These are phyloP conservation scores for Gonocerus acuteangulatus DNA, from an alignment of 2,888 invertebrate genomes.

Conservation along the genomic window DNA sequence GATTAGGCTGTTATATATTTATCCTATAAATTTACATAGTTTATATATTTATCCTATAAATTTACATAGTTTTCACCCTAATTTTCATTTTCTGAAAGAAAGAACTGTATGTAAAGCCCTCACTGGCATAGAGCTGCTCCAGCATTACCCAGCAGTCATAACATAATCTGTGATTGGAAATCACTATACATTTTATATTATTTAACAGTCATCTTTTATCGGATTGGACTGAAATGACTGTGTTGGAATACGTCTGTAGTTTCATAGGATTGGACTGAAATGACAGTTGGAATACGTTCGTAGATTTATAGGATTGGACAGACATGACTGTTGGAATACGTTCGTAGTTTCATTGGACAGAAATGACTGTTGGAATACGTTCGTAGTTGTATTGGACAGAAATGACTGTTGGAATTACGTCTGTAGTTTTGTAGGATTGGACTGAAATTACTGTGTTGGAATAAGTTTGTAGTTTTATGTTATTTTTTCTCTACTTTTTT, in stretches of 20 bases:
- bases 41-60: no score
- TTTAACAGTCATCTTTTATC: slow-evolving; percentile 7
- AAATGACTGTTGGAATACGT: slow-evolving; percentile 26
- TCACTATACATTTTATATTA: slow-evolving; percentile 2
- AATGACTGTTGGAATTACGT: slow-evolving; percentile 25
- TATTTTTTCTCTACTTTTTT: slow-evolving; percentile 29
- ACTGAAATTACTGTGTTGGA: slow-evolving; percentile 27
- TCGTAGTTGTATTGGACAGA: slow-evolving; percentile 19
- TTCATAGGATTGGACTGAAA: background rate
- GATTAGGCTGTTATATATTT: no score
- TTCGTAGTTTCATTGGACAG: slow-evolving; percentile 23
- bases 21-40: no score
- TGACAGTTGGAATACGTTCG: no score
- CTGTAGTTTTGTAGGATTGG: slow-evolving; percentile 17
- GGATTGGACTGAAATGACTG: slow-evolving; percentile 28
- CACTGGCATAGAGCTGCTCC: no score
- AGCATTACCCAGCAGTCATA: no score
- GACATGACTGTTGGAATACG: slow-evolving; percentile 26
- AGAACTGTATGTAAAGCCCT: no score
- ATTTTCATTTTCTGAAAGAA: no score
- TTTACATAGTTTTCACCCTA: no score
- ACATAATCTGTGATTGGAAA: background rate
- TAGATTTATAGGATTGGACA: slow-evolving; percentile 19
- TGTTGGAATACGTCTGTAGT: slow-evolving; percentile 1
- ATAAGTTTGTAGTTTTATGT: slow-evolving; percentile 30